A percentile compares a stretch with the other conserved stretches of the same genome.
These are phyloP conservation scores for Eidolon helvum DNA, from an alignment of 2,113 vertebrate species.

Conservation along the genomic window DNA sequence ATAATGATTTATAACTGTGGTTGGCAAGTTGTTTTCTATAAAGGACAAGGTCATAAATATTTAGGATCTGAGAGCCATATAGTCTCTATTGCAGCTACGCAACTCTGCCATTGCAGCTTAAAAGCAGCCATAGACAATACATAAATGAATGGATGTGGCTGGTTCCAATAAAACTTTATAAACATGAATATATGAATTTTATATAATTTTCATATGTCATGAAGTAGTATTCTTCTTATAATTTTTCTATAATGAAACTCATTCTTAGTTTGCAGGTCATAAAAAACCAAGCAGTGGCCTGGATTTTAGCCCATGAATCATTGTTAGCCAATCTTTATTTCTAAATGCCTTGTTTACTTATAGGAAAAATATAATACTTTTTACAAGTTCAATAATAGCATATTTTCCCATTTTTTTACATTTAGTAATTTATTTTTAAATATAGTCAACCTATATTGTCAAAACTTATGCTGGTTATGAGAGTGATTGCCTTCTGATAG, in stretches of 20 bases:
- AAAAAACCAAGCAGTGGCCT: background rate
- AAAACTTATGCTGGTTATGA: background rate
- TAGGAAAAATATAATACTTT: background rate
- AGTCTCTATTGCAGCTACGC: background rate
- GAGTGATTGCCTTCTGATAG: background rate
- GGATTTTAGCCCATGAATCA: background rate
- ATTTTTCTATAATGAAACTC: background rate
- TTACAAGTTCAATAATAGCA: background rate
- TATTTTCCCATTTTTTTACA: background rate
- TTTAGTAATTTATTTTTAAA: background rate
- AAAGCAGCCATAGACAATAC: background rate
- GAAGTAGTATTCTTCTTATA: background rate
- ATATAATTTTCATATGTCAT: background rate
- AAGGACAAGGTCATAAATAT: background rate
- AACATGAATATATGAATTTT: background rate
- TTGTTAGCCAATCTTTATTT: background rate
- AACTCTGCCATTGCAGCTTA: background rate
- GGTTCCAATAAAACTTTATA: background rate
- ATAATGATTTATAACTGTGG: background rate
- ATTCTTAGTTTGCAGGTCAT: background rate
- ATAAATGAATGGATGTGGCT: background rate
- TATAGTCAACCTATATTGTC: background rate
- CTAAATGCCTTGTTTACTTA: background rate
- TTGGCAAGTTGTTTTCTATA: background rate
- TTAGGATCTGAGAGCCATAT: background rate